These are phyloP conservation scores for Phalera bucephala DNA, from an alignment of 2,888 invertebrate genomes.

Conservation along the genomic window DNA sequence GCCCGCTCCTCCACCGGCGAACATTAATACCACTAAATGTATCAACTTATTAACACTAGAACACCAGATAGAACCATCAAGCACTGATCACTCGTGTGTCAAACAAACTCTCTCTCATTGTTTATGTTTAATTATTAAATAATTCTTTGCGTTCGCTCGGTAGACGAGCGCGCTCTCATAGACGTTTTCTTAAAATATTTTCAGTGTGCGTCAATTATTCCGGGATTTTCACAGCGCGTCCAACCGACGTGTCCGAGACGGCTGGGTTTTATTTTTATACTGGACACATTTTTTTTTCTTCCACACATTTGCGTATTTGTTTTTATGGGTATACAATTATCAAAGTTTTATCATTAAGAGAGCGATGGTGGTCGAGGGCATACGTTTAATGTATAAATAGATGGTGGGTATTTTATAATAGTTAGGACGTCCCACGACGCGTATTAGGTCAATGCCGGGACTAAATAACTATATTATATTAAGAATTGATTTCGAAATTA, in stretches of 20 bases:
- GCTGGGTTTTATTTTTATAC: constrained; percentile 49
- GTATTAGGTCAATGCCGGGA: constrained; percentile 24
- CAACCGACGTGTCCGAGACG: constrained; percentile 36
- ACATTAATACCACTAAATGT: constrained; percentile 47
- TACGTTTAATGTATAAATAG: constrained; percentile 14
- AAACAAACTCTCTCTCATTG: constrained; percentile 10
- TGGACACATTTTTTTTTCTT: constrained; percentile 34
- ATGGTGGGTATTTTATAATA: constrained; percentile 9
- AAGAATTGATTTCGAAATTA: constrained; percentile 15
- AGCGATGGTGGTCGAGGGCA: constrained; percentile 2
- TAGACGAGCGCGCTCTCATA: constrained; percentile 26
- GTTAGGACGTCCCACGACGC: constrained; percentile 10
- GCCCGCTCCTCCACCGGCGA: constrained; percentile 72
- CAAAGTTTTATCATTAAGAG: constrained; percentile 9
- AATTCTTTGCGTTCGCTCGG: constrained; percentile 11
- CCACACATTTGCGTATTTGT: constrained; percentile 36
- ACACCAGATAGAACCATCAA: constrained; percentile 5
- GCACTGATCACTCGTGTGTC: constrained; percentile 6
- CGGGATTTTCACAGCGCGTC: constrained; percentile 30
- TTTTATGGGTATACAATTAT: constrained; percentile 23
- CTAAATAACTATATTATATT: constrained; percentile 12
- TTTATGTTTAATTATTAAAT: constrained; percentile 18
- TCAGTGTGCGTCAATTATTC: constrained; percentile 42
- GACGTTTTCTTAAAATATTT: constrained; percentile 42
- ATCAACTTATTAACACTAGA: constrained; percentile 8